phyloP scores from a whole-genome alignment of 2,113 vertebrate species.

The Acrocephalus arundinaceus region DNA sequence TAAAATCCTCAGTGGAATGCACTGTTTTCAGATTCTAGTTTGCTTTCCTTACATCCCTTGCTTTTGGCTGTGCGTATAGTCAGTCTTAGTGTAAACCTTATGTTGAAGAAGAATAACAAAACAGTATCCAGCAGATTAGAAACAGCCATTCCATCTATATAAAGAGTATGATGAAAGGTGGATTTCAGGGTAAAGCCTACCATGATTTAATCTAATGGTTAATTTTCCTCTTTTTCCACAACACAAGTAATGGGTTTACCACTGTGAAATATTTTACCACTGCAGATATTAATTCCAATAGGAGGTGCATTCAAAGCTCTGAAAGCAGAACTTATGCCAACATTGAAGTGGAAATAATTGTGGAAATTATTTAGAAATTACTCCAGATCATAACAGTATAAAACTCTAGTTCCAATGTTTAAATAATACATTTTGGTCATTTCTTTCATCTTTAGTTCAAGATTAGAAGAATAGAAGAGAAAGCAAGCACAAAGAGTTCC shows the following conservation, averaged over 20 bases:
- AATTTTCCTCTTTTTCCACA: background rate
- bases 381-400: background rate
- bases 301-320: background rate
- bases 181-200: background rate
- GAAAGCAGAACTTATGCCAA: background rate
- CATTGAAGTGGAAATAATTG: background rate
- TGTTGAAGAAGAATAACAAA: background rate
- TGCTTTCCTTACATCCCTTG: background rate
- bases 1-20: background rate
- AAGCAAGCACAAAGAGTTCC: background rate
- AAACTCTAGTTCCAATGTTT: background rate
- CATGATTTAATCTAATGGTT: background rate
- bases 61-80: background rate
- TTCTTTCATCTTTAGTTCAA: background rate
- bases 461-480: background rate
- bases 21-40: background rate
- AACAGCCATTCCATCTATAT: background rate
- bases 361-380: background rate
- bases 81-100: background rate
- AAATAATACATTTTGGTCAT: background rate
- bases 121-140: background rate
- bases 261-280: background rate
- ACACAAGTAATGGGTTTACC: background rate
- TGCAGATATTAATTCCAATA: background rate
- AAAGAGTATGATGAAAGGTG: background rate